Conservation (phyloP, 2,888 invertebrate species). For the Tetanocera ferruginea region DNA sequence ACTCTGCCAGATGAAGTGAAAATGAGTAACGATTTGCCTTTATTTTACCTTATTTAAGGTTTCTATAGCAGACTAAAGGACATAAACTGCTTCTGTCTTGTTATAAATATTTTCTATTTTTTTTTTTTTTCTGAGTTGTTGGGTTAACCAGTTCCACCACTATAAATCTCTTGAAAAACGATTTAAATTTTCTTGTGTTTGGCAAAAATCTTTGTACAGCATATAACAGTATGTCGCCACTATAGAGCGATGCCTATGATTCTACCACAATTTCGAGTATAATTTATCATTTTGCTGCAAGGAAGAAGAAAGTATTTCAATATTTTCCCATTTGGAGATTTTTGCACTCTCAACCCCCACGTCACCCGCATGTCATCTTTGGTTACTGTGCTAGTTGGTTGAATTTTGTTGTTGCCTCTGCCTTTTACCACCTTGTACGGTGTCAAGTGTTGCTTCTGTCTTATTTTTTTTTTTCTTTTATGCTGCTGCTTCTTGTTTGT, state of each 20-base stretch:
- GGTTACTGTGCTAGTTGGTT: not conserved
- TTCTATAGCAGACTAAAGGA: slow-evolving; percentile 41
- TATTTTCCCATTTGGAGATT: slow-evolving; percentile 23
- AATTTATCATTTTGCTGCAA: slow-evolving; percentile 19
- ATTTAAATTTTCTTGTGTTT: slow-evolving; percentile 57
- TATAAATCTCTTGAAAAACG: slow-evolving; percentile 69
- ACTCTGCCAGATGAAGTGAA: slow-evolving; percentile 52
- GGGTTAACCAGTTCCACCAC: slow-evolving; percentile 68
- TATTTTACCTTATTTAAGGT: slow-evolving; percentile 43
- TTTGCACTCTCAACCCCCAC: not conserved
- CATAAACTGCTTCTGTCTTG: slow-evolving; percentile 30
- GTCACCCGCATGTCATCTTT: not conserved
- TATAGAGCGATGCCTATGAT: slow-evolving; percentile 19
- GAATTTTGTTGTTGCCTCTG: not conserved
- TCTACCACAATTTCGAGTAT: slow-evolving; percentile 43
- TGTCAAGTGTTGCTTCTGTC: slow-evolving; percentile 4
- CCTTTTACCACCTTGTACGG: not conserved
- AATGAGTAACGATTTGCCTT: slow-evolving; percentile 51
- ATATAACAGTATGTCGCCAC: slow-evolving; percentile 8
- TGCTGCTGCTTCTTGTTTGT: not conserved
- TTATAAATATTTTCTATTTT: slow-evolving; percentile 43
- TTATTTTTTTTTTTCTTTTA: not conserved
- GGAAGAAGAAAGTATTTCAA: slow-evolving; percentile 8
- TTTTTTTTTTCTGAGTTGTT: slow-evolving; percentile 32
- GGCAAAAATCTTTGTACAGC: slow-evolving; percentile 4